Percentiles rank a stretch among this genome's conserved stretches.
Conservation (phyloP, 2,113 vertebrate genomes). For the Siniperca knerii region DNA sequence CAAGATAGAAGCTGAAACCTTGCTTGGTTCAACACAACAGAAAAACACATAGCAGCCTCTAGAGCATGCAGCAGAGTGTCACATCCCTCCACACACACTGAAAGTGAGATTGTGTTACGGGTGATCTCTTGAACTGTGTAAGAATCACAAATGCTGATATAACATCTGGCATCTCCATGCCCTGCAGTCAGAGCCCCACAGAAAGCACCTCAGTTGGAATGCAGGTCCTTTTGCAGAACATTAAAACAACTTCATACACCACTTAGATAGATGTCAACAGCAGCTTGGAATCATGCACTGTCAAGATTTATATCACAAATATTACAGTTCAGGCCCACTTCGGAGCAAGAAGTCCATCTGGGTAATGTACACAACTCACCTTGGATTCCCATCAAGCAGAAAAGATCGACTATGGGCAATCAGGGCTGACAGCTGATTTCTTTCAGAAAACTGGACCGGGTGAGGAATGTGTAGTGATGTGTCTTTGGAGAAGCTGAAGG, state of each 20-base stretch:
- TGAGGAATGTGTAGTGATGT: conserved; percentile 38
- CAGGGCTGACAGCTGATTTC: conserved; percentile 40
- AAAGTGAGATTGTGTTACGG: conserved; percentile 27
- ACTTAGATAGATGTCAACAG: conserved; percentile 72
- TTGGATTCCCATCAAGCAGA: conserved; percentile 44
- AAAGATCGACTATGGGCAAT: conserved; percentile 2
- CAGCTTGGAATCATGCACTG: conserved; percentile 37
- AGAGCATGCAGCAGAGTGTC: background rate
- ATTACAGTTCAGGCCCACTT: conserved; percentile 48
- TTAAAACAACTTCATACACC: conserved; percentile 69
- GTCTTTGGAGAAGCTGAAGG: conserved; percentile 32
- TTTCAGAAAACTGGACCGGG: conserved; percentile 41
- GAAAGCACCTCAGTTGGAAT: conserved; percentile 60
- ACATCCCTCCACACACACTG: conserved; percentile 39
- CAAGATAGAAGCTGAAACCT: conserved; percentile 31
- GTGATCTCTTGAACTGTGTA: conserved; percentile 48
- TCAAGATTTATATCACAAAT: conserved; percentile 59
- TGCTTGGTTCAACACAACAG: conserved; percentile 11
- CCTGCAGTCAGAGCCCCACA: conserved; percentile 54
- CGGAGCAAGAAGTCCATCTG: conserved; percentile 19
- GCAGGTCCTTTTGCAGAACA: conserved; percentile 45
- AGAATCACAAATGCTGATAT: conserved; percentile 58
- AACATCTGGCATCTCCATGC: conserved; percentile 63
- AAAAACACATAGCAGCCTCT: conserved; percentile 8
- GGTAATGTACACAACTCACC: conserved; percentile 44